A percentile compares a stretch with the other conserved stretches of the same genome.
Evolutionary conservation across 2,888 invertebrate genomes (phyloP).

Genomic region (Caprella mutica): DNA sequence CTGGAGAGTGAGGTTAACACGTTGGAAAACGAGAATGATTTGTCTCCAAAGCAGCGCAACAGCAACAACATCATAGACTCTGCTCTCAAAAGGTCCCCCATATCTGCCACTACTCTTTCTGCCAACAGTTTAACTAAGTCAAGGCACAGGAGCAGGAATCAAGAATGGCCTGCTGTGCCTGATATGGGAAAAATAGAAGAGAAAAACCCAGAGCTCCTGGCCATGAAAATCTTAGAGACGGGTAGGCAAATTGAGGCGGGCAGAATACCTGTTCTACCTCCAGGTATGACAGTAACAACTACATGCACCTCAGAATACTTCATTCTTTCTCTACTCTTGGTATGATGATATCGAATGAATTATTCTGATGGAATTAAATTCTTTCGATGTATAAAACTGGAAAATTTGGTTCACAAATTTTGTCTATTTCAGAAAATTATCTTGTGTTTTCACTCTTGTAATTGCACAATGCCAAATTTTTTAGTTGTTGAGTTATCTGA

Average conservation of each 20-base stretch:
- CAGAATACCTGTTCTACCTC: slow-evolving; percentile 42
- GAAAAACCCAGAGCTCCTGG: slow-evolving; percentile 77
- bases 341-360: too few relatives aligned
- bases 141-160: slow-evolving; percentile 57
- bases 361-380: too few relatives aligned
- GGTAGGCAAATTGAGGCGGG: slow-evolving; percentile 80
- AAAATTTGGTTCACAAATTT: too few relatives aligned
- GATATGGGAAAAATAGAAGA: slow-evolving; percentile 82
- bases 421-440: too few relatives aligned
- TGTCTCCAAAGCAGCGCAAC: slow-evolving; percentile 19
- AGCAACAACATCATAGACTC: too few relatives aligned
- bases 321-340: too few relatives aligned
- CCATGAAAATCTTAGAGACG: slow-evolving; percentile 78
- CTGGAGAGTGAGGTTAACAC: slow-evolving; percentile 65
- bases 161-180: slow-evolving; percentile 84
- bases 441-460: too few relatives aligned
- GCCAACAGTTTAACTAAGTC: slow-evolving; percentile 11
- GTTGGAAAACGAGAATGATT: slow-evolving; percentile 52
- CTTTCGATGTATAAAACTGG: too few relatives aligned
- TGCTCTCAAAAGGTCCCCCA: slow-evolving; percentile 25
- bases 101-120: neutral
- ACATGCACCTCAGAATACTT: too few relatives aligned
- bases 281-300: too few relatives aligned
- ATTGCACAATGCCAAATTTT: too few relatives aligned
- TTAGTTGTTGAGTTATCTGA: too few relatives aligned